These are phyloP conservation scores for Anomalospiza imberbis DNA, from an alignment of 2,797 vertebrate genomes.

Conservation along the genomic window DNA sequence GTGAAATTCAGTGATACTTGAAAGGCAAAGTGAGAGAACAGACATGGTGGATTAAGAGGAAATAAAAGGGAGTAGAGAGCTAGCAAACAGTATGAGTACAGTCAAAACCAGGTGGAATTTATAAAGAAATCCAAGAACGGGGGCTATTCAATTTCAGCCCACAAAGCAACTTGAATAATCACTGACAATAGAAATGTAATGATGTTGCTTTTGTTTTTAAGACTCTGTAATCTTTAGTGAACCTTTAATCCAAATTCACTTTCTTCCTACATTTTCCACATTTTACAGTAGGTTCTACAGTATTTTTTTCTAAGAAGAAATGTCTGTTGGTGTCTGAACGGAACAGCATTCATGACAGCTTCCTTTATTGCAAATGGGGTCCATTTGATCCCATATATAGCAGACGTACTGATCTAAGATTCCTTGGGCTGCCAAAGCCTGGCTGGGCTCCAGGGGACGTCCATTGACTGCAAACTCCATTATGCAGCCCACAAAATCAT, in stretches of 20 bases:
- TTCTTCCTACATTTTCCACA: neutral
- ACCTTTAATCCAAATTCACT: neutral
- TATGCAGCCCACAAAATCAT: slow-evolving; percentile 97
- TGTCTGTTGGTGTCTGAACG: neutral
- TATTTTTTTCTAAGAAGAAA: neutral
- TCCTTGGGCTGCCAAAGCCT: slow-evolving; percentile 88
- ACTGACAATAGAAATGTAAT: neutral
- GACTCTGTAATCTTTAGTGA: neutral
- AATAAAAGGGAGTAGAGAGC: neutral
- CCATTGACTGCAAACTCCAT: slow-evolving; percentile 99
- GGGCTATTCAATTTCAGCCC: neutral
- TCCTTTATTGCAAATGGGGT: neutral
- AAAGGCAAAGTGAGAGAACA: slow-evolving; percentile 51
- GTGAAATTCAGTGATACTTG: slow-evolving; percentile 2
- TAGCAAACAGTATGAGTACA: neutral
- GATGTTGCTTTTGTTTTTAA: neutral
- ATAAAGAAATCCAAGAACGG: neutral
- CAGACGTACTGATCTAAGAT: slow-evolving; percentile 90
- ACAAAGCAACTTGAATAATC: neutral
- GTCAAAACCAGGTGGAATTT: slow-evolving; percentile 4
- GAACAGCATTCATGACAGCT: neutral
- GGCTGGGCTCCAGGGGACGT: slow-evolving; percentile 94
- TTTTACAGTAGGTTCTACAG: neutral
- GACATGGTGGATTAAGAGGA: neutral
- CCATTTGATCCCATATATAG: slow-evolving; percentile 17